Percentiles rank a stretch among this genome's conserved stretches.
Conservation (phyloP, 2,113 vertebrate genomes). For the Girardinichthys multiradiatus region DNA sequence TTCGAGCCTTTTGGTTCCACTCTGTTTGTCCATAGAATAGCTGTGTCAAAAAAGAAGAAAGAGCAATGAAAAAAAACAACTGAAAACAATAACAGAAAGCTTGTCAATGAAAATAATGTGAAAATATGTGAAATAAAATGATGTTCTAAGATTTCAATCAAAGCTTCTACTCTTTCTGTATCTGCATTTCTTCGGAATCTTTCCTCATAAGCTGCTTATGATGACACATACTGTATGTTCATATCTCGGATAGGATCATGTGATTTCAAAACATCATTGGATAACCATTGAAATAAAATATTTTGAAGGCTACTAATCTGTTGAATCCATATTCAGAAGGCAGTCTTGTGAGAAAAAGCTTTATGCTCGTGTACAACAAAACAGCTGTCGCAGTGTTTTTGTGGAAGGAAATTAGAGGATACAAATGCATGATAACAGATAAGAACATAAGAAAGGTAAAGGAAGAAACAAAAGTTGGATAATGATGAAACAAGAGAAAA, state of each 20-base stretch:
- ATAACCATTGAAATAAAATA: not conserved
- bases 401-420: not conserved
- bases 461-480: too few relatives aligned
- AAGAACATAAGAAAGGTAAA: not conserved
- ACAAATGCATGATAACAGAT: not conserved
- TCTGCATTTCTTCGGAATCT: not conserved
- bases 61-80: constrained; percentile 15
- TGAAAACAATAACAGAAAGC: constrained; percentile 34
- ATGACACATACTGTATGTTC: not conserved
- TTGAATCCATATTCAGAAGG: too few relatives aligned
- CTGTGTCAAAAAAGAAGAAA: constrained; percentile 62
- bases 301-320: not conserved
- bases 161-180: not conserved
- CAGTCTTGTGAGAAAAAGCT: too few relatives aligned
- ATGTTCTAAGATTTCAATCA: constrained; percentile 67
- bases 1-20: constrained; percentile 49
- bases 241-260: not conserved
- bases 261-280: not conserved
- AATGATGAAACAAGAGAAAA: too few relatives aligned
- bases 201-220: too few relatives aligned
- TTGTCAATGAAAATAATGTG: constrained; percentile 68
- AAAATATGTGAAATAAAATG: constrained; percentile 71
- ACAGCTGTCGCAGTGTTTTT: not conserved
- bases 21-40: constrained; percentile 66
- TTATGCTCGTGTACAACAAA: too few relatives aligned